Percentiles rank a stretch among this genome's conserved stretches.
Evolutionary conservation across 2,888 invertebrate genomes (phyloP).

Genomic region (Trichacis sp.): DNA sequence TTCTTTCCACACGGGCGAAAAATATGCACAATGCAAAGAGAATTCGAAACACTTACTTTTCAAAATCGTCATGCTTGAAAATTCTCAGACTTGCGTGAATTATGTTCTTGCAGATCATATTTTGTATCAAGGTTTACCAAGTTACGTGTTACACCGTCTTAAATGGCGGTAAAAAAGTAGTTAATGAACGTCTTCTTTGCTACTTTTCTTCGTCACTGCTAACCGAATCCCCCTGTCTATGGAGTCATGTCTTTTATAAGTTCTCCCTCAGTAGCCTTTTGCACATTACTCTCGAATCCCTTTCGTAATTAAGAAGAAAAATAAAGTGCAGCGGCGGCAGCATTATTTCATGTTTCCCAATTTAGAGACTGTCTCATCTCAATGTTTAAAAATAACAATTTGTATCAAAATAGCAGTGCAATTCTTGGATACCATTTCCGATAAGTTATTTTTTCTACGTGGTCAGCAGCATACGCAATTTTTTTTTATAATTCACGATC

Average conservation of each 20-base stretch:
- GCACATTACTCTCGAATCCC: slow-evolving; percentile 16
- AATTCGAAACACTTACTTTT: too few species aligned
- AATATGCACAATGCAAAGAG: too few species aligned
- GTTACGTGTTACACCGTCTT: slow-evolving; percentile 34
- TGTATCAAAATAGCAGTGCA: slow-evolving; percentile 25
- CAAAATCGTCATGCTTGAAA: too few species aligned
- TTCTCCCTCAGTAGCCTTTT: slow-evolving; percentile 13
- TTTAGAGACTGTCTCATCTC: slow-evolving; percentile 37
- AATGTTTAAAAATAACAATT: slow-evolving; percentile 31
- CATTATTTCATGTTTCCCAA: slow-evolving; percentile 43
- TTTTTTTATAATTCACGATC: neutral
- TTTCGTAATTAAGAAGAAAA: slow-evolving; percentile 43
- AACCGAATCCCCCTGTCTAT: slow-evolving; percentile 1
- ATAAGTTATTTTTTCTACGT: too few species aligned
- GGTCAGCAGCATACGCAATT: neutral
- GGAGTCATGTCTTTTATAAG: slow-evolving; percentile 27
- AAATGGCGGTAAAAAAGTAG: slow-evolving; percentile 50
- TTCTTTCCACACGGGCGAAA: too few species aligned
- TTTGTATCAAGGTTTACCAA: slow-evolving; percentile 23
- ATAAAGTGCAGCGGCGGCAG: slow-evolving; percentile 33
- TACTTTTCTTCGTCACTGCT: slow-evolving; percentile 28
- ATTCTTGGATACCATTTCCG: too few species aligned
- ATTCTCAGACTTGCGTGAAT: too few species aligned
- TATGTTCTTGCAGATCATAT: slow-evolving; percentile 23
- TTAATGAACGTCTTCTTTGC: slow-evolving; percentile 49